Conservation (phyloP, 2,797 vertebrate species). For the Ceryle rudis region DNA sequence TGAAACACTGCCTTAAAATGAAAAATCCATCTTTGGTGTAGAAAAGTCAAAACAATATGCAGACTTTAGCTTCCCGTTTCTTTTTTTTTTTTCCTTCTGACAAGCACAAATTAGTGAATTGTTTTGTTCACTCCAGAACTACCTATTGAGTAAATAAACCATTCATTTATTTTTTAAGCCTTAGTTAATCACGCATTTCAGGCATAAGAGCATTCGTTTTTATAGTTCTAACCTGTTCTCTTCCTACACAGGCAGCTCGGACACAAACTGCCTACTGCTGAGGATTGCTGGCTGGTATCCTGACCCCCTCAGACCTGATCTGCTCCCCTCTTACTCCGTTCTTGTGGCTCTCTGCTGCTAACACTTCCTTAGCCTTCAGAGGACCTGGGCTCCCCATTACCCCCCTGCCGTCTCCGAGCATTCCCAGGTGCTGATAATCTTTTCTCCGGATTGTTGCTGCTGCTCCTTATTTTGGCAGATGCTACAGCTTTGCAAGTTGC, state of each 20-base stretch:
- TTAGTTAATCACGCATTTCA: not conserved
- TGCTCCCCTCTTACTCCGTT: not conserved
- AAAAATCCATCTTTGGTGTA: not conserved
- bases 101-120: not conserved
- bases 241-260: not conserved
- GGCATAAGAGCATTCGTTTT: not conserved
- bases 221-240: not conserved
- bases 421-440: slow-evolving; percentile 40
- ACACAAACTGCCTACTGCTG: not conserved
- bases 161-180: not conserved
- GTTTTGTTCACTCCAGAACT: not conserved
- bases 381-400: not conserved
- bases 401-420: not conserved
- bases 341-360: not conserved
- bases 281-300: not conserved
- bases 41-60: not conserved
- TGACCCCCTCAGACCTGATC: not conserved
- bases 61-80: not conserved
- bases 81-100: not conserved
- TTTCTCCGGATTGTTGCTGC: not conserved
- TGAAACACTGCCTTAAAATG: not conserved
- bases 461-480: not conserved
- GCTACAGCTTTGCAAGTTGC: slow-evolving; percentile 12
- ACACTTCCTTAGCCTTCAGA: not conserved
- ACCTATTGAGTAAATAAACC: not conserved